Percentiles rank a stretch among this genome's conserved stretches.
Evolutionary conservation across 1,140 invertebrate species (phyloP).

Genomic region (Drosophila truncata): DNA sequence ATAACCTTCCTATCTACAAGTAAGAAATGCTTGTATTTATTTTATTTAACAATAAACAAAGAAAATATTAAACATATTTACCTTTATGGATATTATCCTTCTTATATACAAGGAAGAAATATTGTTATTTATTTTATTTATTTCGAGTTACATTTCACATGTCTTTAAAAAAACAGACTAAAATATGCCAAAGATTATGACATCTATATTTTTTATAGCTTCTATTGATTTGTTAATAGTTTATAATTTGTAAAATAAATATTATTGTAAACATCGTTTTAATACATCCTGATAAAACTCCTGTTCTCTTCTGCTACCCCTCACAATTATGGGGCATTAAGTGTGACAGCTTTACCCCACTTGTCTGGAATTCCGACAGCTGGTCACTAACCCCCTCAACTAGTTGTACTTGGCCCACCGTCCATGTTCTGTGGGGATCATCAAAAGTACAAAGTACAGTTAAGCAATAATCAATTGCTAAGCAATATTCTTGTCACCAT

Average conservation of each 20-base stretch:
- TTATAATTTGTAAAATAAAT: background rate
- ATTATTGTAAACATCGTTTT: no score
- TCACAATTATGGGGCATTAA: constrained; percentile 47
- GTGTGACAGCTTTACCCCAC: constrained; percentile 47
- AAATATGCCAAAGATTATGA: no score
- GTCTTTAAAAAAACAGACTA: no score
- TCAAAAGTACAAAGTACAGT: constrained; percentile 75
- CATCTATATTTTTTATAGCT: no score
- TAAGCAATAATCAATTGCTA: constrained; percentile 78
- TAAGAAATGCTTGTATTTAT: no score
- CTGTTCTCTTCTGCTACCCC: constrained; percentile 1
- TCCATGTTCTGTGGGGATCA: constrained; percentile 50
- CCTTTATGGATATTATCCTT: background rate
- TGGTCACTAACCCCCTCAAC: constrained; percentile 15
- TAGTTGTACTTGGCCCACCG: background rate
- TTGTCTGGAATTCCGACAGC: constrained; percentile 40
- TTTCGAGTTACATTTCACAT: no score
- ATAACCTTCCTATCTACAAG: no score
- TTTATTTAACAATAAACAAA: no score
- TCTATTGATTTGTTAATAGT: background rate
- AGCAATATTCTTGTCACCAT: constrained; percentile 63
- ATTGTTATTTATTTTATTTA: no score
- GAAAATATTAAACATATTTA: background rate
- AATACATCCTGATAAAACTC: background rate
- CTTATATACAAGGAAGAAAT: background rate